Evolutionary conservation across 2,888 invertebrate species (phyloP).

Genomic region (Pseudanteris insignis): DNA sequence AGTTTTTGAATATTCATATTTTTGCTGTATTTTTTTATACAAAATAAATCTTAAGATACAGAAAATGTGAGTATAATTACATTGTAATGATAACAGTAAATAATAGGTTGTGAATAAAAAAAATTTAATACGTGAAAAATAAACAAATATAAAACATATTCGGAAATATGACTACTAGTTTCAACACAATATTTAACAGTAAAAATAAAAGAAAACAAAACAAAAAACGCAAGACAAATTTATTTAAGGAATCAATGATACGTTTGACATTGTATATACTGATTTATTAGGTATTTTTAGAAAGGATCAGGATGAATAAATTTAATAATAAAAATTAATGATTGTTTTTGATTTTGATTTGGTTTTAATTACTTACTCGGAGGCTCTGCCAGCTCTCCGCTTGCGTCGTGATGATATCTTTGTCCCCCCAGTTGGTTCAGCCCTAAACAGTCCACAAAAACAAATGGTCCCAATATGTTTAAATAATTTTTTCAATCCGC

Average conservation of each 20-base stretch:
- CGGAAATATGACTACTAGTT: too few relatives aligned
- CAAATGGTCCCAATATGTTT: conserved; percentile 62
- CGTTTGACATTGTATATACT: conserved; percentile 48
- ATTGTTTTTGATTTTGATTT: conserved; percentile 51
- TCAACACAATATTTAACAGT: too few relatives aligned
- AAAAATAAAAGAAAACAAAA: too few relatives aligned
- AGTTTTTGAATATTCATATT: too few relatives aligned
- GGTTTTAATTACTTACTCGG: conserved; percentile 64
- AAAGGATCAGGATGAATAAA: conserved; percentile 47
- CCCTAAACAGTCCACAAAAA: conserved; percentile 70
- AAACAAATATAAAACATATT: too few relatives aligned
- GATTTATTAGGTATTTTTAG: conserved; percentile 42
- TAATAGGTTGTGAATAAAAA: too few relatives aligned
- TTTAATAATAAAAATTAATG: conserved; percentile 40
- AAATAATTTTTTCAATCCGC: conserved; percentile 45
- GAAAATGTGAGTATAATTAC: too few relatives aligned
- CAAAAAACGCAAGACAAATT: too few relatives aligned
- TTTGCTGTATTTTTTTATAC: too few relatives aligned
- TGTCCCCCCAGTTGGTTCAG: conserved; percentile 72
- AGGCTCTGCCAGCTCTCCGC: conserved; percentile 67
- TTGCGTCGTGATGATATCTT: conserved; percentile 70
- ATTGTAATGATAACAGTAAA: too few relatives aligned
- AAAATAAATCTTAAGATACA: too few relatives aligned
- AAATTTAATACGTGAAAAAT: too few relatives aligned
- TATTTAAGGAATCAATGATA: conserved; percentile 31